phyloP scores from a whole-genome alignment of 2,797 vertebrate genomes.

The Hemibagrus guttatus region DNA sequence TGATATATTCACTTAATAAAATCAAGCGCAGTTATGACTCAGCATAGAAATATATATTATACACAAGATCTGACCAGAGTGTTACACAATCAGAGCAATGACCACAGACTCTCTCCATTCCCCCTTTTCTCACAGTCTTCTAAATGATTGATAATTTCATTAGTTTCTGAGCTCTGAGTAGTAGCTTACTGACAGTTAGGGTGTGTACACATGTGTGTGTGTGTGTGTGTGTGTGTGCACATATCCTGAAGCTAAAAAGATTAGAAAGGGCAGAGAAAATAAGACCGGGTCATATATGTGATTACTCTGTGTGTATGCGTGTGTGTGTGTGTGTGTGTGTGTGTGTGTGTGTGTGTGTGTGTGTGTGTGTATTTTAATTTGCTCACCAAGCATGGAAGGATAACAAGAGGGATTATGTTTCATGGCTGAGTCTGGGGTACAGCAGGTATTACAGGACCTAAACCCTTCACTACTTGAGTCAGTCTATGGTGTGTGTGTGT shows the following conservation, averaged over 20 bases:
- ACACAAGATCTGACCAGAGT: not conserved
- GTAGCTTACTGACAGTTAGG: not conserved
- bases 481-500: conserved; percentile 40
- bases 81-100: not conserved
- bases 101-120: not conserved
- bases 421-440: not conserved
- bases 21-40: not conserved
- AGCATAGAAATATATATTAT: not conserved
- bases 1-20: not conserved
- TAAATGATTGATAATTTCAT: not conserved
- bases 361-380: conserved; percentile 19
- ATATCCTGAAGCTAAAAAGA: conserved; percentile 31
- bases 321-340: conserved; percentile 13
- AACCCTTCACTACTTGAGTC: conserved; percentile 15
- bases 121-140: not conserved
- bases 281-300: conserved; percentile 5
- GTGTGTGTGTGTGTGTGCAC: not conserved
- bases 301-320: conserved; percentile 23
- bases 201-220: not conserved
- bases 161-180: not conserved
- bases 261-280: conserved; percentile 38
- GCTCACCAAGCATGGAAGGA: conserved; percentile 13
- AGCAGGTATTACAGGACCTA: conserved; percentile 29
- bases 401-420: conserved; percentile 35
- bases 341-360: conserved; percentile 9